Conservation (phyloP, 2,888 invertebrate genomes). For the Eupithecia dodoneata region DNA sequence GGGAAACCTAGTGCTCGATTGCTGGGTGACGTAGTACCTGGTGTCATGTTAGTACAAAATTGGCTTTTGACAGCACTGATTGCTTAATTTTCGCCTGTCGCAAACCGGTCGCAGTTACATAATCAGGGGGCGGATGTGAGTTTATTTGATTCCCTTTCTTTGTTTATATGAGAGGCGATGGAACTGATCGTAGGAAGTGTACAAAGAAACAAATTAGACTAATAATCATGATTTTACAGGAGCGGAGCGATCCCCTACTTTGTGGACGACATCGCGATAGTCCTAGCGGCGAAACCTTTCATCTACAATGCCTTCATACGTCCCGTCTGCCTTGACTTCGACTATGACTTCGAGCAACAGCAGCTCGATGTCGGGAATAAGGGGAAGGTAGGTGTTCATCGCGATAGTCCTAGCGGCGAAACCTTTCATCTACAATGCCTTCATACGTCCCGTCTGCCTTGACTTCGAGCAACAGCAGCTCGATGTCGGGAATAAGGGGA, state of each 20-base stretch:
- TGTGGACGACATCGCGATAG: constrained; percentile 28
- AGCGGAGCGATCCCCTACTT: constrained; percentile 24
- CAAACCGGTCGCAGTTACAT: no score
- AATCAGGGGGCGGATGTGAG: no score
- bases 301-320: constrained; percentile 19
- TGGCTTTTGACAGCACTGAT: no score
- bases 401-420: constrained; percentile 17
- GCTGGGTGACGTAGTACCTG: no score
- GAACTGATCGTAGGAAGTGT: no score
- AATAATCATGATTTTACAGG: background rate
- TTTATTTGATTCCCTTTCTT: no score
- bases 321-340: constrained; percentile 33
- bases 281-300: constrained; percentile 14
- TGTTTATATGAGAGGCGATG: no score
- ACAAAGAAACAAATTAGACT: no score
- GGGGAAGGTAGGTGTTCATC: background rate
- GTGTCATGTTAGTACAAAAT: no score
- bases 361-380: constrained; percentile 7
- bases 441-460: constrained; percentile 27
- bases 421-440: constrained; percentile 17
- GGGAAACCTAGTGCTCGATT: no score
- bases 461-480: constrained; percentile 27
- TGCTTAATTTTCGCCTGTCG: no score
- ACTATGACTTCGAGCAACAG: constrained; percentile 22
- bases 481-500: constrained; percentile 4